phyloP scores from a whole-genome alignment of 2,113 vertebrate species.

The Perccottus glenii region DNA sequence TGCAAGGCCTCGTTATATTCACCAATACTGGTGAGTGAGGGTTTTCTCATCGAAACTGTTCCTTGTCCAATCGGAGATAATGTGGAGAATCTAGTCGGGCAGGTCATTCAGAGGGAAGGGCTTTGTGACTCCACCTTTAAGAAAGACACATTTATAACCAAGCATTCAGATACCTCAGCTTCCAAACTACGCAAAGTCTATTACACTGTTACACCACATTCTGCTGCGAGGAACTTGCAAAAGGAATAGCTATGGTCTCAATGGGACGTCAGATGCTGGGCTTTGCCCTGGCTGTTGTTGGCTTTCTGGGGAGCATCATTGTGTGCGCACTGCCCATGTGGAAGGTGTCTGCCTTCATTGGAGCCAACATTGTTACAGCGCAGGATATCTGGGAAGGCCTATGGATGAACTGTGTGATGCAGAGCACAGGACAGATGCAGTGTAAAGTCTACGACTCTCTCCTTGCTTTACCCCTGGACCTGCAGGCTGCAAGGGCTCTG shows the following conservation, averaged over 20 bases:
- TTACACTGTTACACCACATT: slow-evolving; percentile 6
- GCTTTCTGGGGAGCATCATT: slow-evolving; percentile 70
- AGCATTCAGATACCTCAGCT: accelerated
- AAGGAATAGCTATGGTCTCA: slow-evolving; percentile 70
- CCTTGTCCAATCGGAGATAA: not conserved
- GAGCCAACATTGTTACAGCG: slow-evolving; percentile 80
- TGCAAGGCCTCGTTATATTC: no score
- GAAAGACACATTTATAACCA: slow-evolving; percentile 39
- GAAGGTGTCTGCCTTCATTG: slow-evolving; percentile 79
- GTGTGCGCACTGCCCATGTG: slow-evolving; percentile 78
- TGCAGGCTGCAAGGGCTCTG: slow-evolving; percentile 80
- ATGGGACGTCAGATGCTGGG: slow-evolving; percentile 79
- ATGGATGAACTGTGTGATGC: slow-evolving; percentile 81
- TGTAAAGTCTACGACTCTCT: slow-evolving; percentile 82
- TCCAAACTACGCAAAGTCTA: slow-evolving; percentile 7
- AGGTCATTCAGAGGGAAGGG: slow-evolving; percentile 36
- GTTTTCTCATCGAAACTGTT: slow-evolving; percentile 68
- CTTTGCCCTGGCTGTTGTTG: slow-evolving; percentile 66
- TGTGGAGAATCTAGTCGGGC: slow-evolving; percentile 66
- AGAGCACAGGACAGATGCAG: slow-evolving; percentile 83
- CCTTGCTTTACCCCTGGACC: slow-evolving; percentile 72
- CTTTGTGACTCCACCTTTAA: slow-evolving; percentile 61
- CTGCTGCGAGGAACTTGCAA: slow-evolving; percentile 8
- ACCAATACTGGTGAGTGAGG: slow-evolving; percentile 14
- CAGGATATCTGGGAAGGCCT: slow-evolving; percentile 81